Conservation (phyloP, 2,797 vertebrate genomes). For the Galago senegalensis region DNA sequence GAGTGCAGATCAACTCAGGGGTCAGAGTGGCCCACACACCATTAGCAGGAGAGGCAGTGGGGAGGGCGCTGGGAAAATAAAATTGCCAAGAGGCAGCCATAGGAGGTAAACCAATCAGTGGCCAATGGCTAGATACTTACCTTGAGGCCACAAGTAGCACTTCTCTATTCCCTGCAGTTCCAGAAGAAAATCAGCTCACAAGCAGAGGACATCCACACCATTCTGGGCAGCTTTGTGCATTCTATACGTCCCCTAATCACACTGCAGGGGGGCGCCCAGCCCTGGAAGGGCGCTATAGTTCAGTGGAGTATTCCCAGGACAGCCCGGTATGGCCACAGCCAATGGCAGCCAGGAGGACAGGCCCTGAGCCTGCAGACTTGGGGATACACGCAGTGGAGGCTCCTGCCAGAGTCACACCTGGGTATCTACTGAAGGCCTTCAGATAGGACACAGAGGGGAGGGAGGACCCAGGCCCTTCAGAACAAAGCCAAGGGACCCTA, state of each 20-base stretch:
- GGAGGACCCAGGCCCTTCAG: neutral
- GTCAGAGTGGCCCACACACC: constrained; percentile 64
- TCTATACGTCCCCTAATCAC: neutral
- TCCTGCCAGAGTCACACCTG: neutral
- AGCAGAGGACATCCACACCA: neutral
- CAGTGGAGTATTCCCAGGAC: neutral
- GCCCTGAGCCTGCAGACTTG: neutral
- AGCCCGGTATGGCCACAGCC: neutral
- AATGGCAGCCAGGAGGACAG: neutral
- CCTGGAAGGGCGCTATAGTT: fast-evolving
- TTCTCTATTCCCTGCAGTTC: neutral
- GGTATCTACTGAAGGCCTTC: neutral
- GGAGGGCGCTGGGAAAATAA: constrained; percentile 11
- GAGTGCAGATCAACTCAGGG: constrained; percentile 76
- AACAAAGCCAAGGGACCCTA: neutral
- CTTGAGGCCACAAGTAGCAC: fast-evolving
- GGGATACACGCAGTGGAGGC: neutral
- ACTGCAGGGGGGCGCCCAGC: neutral
- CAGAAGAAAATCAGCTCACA: neutral
- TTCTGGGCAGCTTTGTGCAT: neutral
- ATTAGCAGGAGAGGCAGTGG: constrained; percentile 63
- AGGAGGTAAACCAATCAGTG: neutral
- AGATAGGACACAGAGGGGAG: fast-evolving
- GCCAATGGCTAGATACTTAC: fast-evolving
- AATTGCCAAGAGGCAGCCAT: constrained; percentile 52